Conservation (phyloP, 2,888 invertebrate genomes). For the Saturnia japonica region DNA sequence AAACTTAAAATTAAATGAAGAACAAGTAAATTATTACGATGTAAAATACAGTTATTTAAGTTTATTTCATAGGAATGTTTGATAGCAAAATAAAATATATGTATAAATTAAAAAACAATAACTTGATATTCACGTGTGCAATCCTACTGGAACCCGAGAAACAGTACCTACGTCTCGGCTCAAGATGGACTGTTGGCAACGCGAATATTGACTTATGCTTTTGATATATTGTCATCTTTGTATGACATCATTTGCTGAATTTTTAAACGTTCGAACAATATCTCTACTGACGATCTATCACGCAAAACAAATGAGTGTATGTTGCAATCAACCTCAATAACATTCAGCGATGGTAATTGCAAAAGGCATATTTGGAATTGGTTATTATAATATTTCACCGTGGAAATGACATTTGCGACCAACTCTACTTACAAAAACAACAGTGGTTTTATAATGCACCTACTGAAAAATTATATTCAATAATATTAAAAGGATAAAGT, state of each 20-base stretch:
- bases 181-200: not conserved
- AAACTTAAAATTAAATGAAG: too few species aligned
- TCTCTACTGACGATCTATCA: conserved; percentile 6
- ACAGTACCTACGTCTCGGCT: not conserved
- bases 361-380: not conserved
- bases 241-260: not conserved
- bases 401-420: too few species aligned
- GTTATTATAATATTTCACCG: not conserved
- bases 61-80: not conserved
- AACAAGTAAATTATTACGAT: too few species aligned
- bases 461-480: too few species aligned
- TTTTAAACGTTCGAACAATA: conserved; percentile 11
- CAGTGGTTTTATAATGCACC: too few species aligned
- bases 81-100: not conserved
- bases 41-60: too few species aligned
- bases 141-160: not conserved
- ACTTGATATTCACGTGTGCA: too few species aligned
- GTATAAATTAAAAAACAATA: too few species aligned
- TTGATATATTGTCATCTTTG: not conserved
- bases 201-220: not conserved
- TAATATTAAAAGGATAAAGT: too few species aligned
- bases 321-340: conserved; percentile 1
- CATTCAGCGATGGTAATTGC: not conserved
- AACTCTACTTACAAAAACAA: too few species aligned
- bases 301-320: conserved; percentile 2